Base-by-base conservation (phyloP, 2,797 vertebrate genomes). In the Poecile montanus region DNA sequence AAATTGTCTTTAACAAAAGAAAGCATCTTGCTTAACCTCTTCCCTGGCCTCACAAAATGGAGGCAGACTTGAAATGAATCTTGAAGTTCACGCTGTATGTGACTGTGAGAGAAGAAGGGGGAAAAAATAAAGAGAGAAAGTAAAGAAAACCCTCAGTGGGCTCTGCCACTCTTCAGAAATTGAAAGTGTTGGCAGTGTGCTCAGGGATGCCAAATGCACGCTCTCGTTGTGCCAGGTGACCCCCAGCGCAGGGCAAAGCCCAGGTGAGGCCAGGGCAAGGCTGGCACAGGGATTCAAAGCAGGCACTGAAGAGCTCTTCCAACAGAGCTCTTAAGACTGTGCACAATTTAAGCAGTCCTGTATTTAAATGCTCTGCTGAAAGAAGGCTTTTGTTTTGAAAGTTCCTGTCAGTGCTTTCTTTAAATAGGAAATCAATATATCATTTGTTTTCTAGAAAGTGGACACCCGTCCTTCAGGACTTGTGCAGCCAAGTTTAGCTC, bases 401-500 rank as follows among this genome's bases (percentile, higher is more conserved):
- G 84, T 50, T 93, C 57, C 81, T 83, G 84, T 36, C 91, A 89
- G 81, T 79, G 65, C 78, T 77, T 88, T 87, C 68, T 95, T 94
- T 85, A 74, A 94, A 91, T 50, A 91, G 91, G 89, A 95, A 95
- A 94, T 87, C 93, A 92, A 95, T 95, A 95, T 87, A 85, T 87
- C 88, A 96, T 92, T 89, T 95, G 94, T 95, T 93, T 96, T 87
- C 87, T 51, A 74, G 91, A 95, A 95, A 94, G 91, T 13, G 92
- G 92, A 85, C 81, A 88, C 92, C 75, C 1, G 13, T 95, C 96
- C 92, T 97, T 91, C 84, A 93, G 95, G 94, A 89, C 78, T 72
- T 30, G 47, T 29, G 30, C 53, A 63, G 80, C 71, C 86, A 87
- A 85, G 90, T 96, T 95, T 93, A 89, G 74, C 80, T 88, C 80